Conservation (phyloP, 2,888 invertebrate genomes). For the Temnothorax ravouxi region DNA sequence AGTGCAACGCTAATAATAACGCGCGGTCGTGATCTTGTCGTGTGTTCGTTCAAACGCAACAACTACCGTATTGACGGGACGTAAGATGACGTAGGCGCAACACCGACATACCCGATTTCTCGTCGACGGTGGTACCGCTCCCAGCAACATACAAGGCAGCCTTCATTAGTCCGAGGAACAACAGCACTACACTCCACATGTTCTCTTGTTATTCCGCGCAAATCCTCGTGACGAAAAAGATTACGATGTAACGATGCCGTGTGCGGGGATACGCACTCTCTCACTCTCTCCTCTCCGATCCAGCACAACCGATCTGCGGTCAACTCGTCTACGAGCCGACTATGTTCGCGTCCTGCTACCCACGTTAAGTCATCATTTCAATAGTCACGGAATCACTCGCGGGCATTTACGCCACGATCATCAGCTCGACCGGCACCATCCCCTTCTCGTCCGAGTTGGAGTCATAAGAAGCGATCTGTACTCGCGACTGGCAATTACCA, state of each 20-base stretch:
- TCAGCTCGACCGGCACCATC: conserved; percentile 24
- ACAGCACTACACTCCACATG: conserved; percentile 82
- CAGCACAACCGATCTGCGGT: conserved; percentile 1
- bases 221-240: conserved; percentile 59
- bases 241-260: conserved; percentile 26
- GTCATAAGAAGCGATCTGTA: conserved; percentile 9
- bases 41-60: neutral
- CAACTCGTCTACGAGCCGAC: neutral
- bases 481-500: neutral
- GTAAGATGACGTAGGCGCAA: neutral
- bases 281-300: neutral
- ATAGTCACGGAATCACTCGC: conserved; percentile 25
- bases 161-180: conserved; percentile 82
- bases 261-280: conserved; percentile 20
- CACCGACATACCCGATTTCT: conserved; percentile 78
- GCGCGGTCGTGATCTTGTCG: conserved; percentile 23
- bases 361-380: conserved; percentile 61
- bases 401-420: conserved; percentile 5
- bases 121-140: conserved; percentile 69
- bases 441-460: neutral
- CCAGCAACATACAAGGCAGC: conserved; percentile 78
- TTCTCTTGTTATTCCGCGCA: conserved; percentile 73
- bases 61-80: neutral
- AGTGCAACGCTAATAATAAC: conserved; percentile 13
- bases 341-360: neutral